These are phyloP conservation scores for Paratrypauchen microcephalus DNA, from an alignment of 2,797 vertebrate genomes.

Conservation along the genomic window DNA sequence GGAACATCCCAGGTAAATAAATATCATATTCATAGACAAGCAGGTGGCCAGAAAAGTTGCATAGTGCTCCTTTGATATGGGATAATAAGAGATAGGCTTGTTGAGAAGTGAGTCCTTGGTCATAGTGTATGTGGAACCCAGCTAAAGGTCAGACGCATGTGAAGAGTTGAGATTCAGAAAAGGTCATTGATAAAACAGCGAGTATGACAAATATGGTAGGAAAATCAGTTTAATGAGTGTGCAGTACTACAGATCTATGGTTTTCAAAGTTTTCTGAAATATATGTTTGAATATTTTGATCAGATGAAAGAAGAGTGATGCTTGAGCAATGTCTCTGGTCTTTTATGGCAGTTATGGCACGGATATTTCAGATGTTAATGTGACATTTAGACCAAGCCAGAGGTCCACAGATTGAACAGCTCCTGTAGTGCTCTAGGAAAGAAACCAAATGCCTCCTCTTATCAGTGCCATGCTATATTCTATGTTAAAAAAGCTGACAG, in stretches of 20 bases:
- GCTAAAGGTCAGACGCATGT: slow-evolving; percentile 72
- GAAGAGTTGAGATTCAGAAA: slow-evolving; percentile 60
- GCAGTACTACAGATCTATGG: not conserved
- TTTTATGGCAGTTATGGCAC: slow-evolving; percentile 45
- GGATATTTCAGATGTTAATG: slow-evolving; percentile 57
- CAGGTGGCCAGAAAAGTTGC: no score
- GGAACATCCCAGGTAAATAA: no score
- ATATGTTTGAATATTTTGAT: not conserved
- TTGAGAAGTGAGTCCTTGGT: slow-evolving; percentile 48
- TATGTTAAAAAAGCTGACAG: not conserved
- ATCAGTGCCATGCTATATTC: slow-evolving; percentile 7
- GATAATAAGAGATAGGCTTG: slow-evolving; percentile 42
- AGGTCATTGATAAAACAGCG: slow-evolving; percentile 65
- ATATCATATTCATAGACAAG: no score
- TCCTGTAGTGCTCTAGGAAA: slow-evolving; percentile 22
- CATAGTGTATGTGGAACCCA: slow-evolving; percentile 31
- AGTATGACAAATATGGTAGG: slow-evolving; percentile 40
- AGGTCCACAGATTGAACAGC: slow-evolving; percentile 32
- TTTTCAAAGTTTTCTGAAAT: not conserved
- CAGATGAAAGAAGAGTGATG: slow-evolving; percentile 16
- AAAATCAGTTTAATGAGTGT: slow-evolving; percentile 7
- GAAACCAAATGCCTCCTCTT: slow-evolving; percentile 23
- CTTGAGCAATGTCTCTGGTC: slow-evolving; percentile 32
- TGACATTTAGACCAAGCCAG: slow-evolving; percentile 62
- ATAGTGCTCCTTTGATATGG: slow-evolving; percentile 7